Evolutionary conservation across 1,140 invertebrate species (phyloP).

Genomic region (Bombus fervidus): DNA sequence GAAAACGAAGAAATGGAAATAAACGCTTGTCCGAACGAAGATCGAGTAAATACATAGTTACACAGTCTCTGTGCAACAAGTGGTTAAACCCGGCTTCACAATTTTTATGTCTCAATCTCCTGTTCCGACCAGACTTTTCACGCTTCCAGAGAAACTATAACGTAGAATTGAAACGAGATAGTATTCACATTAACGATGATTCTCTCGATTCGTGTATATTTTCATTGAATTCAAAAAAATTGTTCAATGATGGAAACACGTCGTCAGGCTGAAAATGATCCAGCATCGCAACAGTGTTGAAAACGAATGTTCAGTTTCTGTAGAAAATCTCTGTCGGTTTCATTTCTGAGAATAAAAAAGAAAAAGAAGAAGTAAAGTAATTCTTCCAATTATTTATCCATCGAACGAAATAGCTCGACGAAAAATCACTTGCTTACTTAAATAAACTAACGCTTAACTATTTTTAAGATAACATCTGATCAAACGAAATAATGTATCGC

Average conservation of each 20-base stretch:
- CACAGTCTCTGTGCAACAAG: neutral
- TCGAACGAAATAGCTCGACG: too few species aligned
- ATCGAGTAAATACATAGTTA: slow-evolving; percentile 3
- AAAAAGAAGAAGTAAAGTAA: too few species aligned
- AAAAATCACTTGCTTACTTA: too few species aligned
- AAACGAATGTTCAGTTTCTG: too few species aligned
- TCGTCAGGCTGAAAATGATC: too few species aligned
- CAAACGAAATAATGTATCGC: too few species aligned
- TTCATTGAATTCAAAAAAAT: neutral
- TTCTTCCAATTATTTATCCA: too few species aligned
- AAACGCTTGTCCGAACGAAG: neutral
- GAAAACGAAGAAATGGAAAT: neutral
- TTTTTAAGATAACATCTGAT: neutral
- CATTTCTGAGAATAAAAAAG: too few species aligned
- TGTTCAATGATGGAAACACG: too few species aligned
- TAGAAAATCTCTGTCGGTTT: too few species aligned
- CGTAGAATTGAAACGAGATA: neutral
- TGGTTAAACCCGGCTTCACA: neutral
- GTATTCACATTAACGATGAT: neutral
- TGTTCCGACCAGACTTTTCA: neutral
- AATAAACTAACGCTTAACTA: too few species aligned
- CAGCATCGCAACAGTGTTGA: too few species aligned
- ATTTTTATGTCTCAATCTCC: neutral
- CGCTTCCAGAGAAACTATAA: neutral
- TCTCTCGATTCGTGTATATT: neutral